Evolutionary conservation across 2,113 vertebrate genomes (phyloP), one percentile per base, ranked within the genome.

Genomic region (Echinops telfairi): DNA sequence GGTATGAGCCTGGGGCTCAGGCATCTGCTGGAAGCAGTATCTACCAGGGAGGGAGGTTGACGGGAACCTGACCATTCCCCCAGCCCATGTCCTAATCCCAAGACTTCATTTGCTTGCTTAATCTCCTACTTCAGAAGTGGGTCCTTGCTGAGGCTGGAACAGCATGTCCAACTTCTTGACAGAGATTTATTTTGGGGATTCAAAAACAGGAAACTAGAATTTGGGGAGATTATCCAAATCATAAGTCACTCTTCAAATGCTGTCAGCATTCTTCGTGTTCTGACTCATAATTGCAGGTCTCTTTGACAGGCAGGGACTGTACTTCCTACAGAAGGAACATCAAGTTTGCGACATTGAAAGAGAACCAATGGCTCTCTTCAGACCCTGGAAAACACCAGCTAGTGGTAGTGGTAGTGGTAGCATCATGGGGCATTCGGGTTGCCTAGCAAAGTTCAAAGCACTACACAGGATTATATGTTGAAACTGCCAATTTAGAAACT

Each of bases 401-500:
- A 60, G 40, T 1, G 1, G 27, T n/a, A 7, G 20, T 12, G 19
- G 25, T 29, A 31, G 12, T 3, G 60, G 33, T 73, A 60, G 40
- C 20, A 64, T 80, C 47, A 83, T 0, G 8, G 22, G n/a, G 33
- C 29, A 12, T 60, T 89, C 31, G 60, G 62, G 53, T 84, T 83
- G 79, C 64, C 11, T 71, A 73, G 17, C 73, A 79, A 90, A 66
- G 19, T 57, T 2, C 84, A 78, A 2, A 70, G 27, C 23, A 66
- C 9, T 66, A 22, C 9, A 16, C 15, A 60, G 40, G 88, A 40
- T 22, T 4, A 8, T 36, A 3, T 88, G 76, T 90, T 88, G 66
- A 82, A 94, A 86, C 38, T 31, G 36, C 33, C 47, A 83, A 73
- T n/a, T 76, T 40, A 36, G 53, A n/a, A 62, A 57, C n/a, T 90